These are phyloP conservation scores for Magallana gigas DNA, from an alignment of 1,140 invertebrate species.

Conservation along the genomic window DNA sequence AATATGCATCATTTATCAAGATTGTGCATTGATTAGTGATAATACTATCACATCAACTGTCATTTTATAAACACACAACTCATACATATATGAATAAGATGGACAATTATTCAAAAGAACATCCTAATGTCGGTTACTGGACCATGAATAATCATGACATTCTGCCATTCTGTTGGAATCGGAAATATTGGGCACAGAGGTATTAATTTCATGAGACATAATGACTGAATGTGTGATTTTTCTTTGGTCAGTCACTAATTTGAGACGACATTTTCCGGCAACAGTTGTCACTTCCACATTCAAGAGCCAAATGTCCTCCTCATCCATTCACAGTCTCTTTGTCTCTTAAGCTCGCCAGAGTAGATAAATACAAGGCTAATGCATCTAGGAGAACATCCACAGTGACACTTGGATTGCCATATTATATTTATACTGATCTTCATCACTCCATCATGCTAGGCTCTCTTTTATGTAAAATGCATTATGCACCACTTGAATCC, in stretches of 20 bases:
- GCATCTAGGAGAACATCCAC: not conserved
- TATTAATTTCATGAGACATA: not conserved
- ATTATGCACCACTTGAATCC: constrained; percentile 1
- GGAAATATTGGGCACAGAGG: no score
- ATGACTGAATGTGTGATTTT: not conserved
- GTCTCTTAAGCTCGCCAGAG: not conserved
- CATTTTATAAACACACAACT: no score
- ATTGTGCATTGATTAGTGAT: no score
- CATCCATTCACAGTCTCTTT: not conserved
- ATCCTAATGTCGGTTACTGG: no score
- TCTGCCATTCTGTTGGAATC: no score
- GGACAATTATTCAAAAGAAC: no score
- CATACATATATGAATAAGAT: no score
- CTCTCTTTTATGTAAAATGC: not conserved
- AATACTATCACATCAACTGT: no score
- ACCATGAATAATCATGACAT: no score
- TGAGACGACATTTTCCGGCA: not conserved
- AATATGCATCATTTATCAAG: no score
- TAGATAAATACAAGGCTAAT: not conserved
- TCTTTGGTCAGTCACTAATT: not conserved
- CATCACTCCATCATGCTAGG: not conserved
- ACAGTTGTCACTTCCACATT: constrained; percentile 16
- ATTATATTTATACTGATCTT: not conserved
- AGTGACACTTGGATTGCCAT: not conserved
- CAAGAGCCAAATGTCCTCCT: not conserved